Percentiles rank a stretch among this genome's conserved stretches.
Conservation (phyloP, 2,888 invertebrate species). For the Oegoconia quadripuncta region DNA sequence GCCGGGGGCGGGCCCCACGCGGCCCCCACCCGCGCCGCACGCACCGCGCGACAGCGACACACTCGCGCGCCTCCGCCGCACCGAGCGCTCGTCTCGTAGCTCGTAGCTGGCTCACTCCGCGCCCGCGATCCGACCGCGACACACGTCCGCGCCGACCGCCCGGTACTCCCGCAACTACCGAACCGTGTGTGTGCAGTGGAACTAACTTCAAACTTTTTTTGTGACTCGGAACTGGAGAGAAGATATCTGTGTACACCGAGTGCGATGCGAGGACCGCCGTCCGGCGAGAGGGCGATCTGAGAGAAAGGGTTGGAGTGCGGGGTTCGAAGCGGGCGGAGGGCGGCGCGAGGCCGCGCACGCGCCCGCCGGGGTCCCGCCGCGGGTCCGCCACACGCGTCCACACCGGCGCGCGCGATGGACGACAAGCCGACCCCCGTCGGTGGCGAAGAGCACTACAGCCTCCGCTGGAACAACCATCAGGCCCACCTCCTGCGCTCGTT, state of each 20-base stretch:
- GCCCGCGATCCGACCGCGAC: conserved; percentile 53
- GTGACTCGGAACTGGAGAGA: conserved; percentile 40
- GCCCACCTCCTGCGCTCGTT: conserved; percentile 92
- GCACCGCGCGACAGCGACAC: conserved; percentile 40
- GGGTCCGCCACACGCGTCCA: conserved; percentile 53
- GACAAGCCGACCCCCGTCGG: conserved; percentile 63
- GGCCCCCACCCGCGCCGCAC: conserved; percentile 50
- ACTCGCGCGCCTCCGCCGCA: conserved; percentile 61
- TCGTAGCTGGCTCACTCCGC: conserved; percentile 41
- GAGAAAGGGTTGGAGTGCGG: conserved; percentile 69
- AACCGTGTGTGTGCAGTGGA: conserved; percentile 35
- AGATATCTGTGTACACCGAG: conserved; percentile 32
- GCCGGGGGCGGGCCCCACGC: conserved; percentile 60
- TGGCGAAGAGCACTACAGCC: conserved; percentile 90
- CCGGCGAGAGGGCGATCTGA: conserved; percentile 60
- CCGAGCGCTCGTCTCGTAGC: conserved; percentile 44
- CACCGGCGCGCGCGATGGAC: conserved; percentile 68
- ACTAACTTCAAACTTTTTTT: conserved; percentile 36
- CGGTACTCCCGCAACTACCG: conserved; percentile 17
- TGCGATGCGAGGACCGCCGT: conserved; percentile 57
- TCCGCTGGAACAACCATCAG: conserved; percentile 97
- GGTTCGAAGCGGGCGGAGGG: conserved; percentile 62
- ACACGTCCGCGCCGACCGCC: conserved; percentile 49
- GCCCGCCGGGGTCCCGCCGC: conserved; percentile 47
- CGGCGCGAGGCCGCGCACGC: conserved; percentile 66